Conservation (phyloP, 2,113 vertebrate species). For the Brachionichthys hirsutus region DNA sequence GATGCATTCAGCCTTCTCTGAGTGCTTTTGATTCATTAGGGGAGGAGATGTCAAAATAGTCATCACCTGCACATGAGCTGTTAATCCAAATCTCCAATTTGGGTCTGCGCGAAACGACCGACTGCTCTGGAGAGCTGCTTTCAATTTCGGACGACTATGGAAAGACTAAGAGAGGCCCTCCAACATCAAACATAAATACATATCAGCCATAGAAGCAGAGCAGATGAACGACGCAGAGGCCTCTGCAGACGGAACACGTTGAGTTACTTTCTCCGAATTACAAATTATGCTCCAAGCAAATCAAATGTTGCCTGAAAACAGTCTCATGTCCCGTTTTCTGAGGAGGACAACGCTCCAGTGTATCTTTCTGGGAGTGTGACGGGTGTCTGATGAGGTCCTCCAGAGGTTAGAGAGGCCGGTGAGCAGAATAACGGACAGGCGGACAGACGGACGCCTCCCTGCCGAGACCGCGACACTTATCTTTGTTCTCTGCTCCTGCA, state of each 20-base stretch:
- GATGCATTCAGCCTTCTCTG: background rate
- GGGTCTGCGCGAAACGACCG: background rate
- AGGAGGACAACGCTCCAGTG: background rate
- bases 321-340: too few relatives aligned
- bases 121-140: conserved; percentile 6
- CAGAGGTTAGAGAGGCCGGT: conserved; percentile 7
- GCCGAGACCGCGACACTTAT: background rate
- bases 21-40: background rate
- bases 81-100: conserved; percentile 2
- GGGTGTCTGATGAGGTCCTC: background rate
- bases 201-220: background rate
- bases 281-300: too few relatives aligned
- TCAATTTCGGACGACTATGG: background rate
- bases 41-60: background rate
- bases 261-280: too few relatives aligned
- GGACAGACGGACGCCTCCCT: conserved; percentile 12
- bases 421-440: conserved; percentile 3
- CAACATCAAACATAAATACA: conserved; percentile 9
- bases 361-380: background rate
- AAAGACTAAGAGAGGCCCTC: background rate
- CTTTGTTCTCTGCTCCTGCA: conserved; percentile 21
- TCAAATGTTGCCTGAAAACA: too few relatives aligned
- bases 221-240: background rate
- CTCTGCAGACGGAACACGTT: too few relatives aligned
- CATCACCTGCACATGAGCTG: conserved; percentile 3